Percentiles rank a stretch among this genome's conserved stretches.
Evolutionary conservation across 2,113 vertebrate genomes (phyloP).

Genomic region (Coreoperca whiteheadi): DNA sequence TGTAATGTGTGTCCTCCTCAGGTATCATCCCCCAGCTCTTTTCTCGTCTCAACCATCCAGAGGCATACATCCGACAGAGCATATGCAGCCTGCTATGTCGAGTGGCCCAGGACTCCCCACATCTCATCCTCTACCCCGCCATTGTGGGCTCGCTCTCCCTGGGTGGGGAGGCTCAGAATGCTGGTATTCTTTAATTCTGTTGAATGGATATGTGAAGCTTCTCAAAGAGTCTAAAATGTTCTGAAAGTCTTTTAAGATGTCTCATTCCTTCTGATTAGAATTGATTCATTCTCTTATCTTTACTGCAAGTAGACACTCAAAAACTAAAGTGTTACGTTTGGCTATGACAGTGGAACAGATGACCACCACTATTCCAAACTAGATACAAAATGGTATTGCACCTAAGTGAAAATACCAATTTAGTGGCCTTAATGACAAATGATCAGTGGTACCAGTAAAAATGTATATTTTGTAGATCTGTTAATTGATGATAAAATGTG

Average conservation of each 20-base stretch:
- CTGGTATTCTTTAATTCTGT: slow-evolving; percentile 82
- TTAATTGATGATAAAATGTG: background rate
- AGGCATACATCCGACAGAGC: slow-evolving; percentile 96
- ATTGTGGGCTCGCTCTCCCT: slow-evolving; percentile 98
- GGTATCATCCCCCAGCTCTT: slow-evolving; percentile 99
- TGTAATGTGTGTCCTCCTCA: slow-evolving; percentile 59
- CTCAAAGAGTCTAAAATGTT: too few species aligned
- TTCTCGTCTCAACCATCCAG: slow-evolving; percentile 97
- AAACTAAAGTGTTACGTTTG: background rate
- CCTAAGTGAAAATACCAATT: background rate
- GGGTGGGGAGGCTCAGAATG: slow-evolving; percentile 92
- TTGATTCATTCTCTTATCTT: background rate
- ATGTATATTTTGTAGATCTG: background rate
- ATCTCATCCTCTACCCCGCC: slow-evolving; percentile 96
- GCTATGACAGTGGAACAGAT: background rate
- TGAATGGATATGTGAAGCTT: rapidly evolving
- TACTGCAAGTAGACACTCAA: background rate
- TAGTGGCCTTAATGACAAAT: background rate
- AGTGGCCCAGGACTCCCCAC: slow-evolving; percentile 97
- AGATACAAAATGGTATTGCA: background rate
- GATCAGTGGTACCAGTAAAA: too few species aligned
- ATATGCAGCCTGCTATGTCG: slow-evolving; percentile 97
- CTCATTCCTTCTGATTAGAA: background rate
- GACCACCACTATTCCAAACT: background rate
- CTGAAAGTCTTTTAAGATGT: too few species aligned